Evolutionary conservation across 2,113 vertebrate genomes (phyloP).

Genomic region (Prionailurus bengalensis): DNA sequence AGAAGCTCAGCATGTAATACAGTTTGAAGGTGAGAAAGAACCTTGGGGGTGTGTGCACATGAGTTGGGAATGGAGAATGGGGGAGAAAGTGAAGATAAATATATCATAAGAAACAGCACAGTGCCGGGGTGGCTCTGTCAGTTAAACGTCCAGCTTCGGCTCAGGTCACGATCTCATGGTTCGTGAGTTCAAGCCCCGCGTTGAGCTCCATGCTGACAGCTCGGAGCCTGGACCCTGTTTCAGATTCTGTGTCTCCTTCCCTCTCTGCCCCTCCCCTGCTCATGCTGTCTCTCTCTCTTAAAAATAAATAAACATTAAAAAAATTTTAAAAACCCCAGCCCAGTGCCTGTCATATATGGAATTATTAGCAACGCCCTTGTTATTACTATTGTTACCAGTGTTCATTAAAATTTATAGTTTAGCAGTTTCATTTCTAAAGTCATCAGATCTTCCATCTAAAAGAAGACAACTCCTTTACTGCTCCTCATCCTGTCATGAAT

Average conservation of each 20-base stretch:
- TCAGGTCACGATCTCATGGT: too few species aligned
- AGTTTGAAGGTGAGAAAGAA: not conserved
- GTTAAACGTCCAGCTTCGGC: too few species aligned
- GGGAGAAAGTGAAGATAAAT: not conserved
- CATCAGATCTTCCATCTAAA: not conserved
- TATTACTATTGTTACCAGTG: not conserved
- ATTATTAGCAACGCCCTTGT: not conserved
- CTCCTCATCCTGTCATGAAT: not conserved
- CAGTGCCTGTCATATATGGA: not conserved
- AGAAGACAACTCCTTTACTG: not conserved
- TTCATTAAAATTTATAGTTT: constrained; percentile 11
- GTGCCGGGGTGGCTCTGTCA: too few species aligned
- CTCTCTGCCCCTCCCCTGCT: too few species aligned
- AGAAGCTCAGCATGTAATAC: not conserved
- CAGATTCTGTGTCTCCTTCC: too few species aligned
- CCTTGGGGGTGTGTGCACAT: not conserved
- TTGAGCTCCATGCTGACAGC: too few species aligned
- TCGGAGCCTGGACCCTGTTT: too few species aligned
- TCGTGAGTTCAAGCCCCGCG: too few species aligned
- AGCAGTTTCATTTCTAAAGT: constrained; percentile 35
- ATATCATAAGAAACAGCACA: not conserved
- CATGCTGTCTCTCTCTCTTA: too few species aligned
- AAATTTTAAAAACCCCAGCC: not conserved
- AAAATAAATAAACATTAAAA: too few species aligned
- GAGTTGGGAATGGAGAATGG: not conserved